phyloP scores from a whole-genome alignment of 1,140 invertebrate genomes.

The Lordiphosa mommai region DNA sequence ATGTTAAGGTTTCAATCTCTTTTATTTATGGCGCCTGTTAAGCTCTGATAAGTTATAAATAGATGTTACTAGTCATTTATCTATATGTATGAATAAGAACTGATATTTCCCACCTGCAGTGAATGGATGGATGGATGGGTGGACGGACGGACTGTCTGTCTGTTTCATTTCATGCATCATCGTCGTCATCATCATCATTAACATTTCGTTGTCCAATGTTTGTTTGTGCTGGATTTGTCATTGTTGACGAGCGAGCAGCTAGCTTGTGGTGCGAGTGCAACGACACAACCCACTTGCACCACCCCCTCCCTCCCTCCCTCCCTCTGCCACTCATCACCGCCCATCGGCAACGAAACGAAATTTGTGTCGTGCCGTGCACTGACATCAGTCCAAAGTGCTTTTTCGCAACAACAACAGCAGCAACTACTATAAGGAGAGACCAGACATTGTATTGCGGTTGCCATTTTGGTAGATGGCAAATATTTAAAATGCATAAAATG shows the following conservation, averaged over 20 bases:
- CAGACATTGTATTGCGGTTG: conserved; percentile 28
- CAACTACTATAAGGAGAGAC: conserved; percentile 13
- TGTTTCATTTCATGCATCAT: conserved; percentile 5
- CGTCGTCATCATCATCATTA: conserved; percentile 21
- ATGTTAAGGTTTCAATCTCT: too few species aligned
- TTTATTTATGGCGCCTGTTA: background rate
- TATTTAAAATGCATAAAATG: conserved; percentile 48
- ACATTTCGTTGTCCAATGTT: conserved; percentile 20
- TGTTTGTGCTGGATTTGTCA: conserved; percentile 28
- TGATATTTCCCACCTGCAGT: conserved; percentile 9
- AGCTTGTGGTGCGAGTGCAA: conserved; percentile 41
- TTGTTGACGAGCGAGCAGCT: conserved; percentile 14
- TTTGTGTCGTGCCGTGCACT: conserved; percentile 44
- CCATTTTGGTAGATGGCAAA: conserved; percentile 34
- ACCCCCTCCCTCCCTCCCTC: background rate
- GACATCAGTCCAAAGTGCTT: conserved; percentile 11
- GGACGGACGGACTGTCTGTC: background rate
- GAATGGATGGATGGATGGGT: too few species aligned
- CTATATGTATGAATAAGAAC: background rate
- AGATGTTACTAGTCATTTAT: background rate
- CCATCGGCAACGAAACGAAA: conserved; percentile 34
- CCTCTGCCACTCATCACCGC: conserved; percentile 3
- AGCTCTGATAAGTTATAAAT: conserved; percentile 1
- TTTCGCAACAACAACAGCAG: conserved; percentile 11
- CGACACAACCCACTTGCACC: conserved; percentile 37